A percentile compares a stretch with the other conserved stretches of the same genome.
Conservation (phyloP, 2,797 vertebrate species). For the Pristis pectinata region DNA sequence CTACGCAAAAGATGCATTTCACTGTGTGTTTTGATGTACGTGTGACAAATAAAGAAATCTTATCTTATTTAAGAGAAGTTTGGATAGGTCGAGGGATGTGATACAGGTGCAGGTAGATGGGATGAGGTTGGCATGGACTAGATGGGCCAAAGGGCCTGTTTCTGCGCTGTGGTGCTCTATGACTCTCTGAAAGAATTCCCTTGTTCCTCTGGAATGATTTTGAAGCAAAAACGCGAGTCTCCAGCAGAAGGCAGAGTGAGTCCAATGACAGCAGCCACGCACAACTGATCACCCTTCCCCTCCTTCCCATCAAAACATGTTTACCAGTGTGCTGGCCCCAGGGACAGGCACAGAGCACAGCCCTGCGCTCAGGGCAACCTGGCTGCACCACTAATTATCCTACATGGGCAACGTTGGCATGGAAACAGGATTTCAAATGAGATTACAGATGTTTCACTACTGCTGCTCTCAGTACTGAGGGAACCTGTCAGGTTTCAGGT, state of each 20-base stretch:
- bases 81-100: too few species aligned
- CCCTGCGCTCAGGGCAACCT: not conserved
- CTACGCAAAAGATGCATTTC: too few species aligned
- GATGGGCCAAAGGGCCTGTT: too few species aligned
- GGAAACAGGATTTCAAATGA: constrained; percentile 15
- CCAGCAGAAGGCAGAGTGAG: not conserved
- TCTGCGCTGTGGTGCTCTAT: too few species aligned
- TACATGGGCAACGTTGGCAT: constrained; percentile 11
- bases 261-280: not conserved
- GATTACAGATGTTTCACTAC: not conserved
- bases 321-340: not conserved
- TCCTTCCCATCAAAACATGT: not conserved
- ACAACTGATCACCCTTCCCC: not conserved
- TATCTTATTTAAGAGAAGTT: too few species aligned
- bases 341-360: not conserved
- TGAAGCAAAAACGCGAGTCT: not conserved
- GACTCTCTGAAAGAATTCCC: too few species aligned
- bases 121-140: too few species aligned
- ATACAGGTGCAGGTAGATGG: too few species aligned
- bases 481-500: not conserved
- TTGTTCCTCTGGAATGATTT: not conserved
- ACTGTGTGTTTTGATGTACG: too few species aligned
- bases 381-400: not conserved
- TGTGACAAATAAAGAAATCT: too few species aligned
- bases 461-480: not conserved